These are phyloP conservation scores for Neodiprion pinetum DNA, from an alignment of 1,140 invertebrate species.

Conservation along the genomic window DNA sequence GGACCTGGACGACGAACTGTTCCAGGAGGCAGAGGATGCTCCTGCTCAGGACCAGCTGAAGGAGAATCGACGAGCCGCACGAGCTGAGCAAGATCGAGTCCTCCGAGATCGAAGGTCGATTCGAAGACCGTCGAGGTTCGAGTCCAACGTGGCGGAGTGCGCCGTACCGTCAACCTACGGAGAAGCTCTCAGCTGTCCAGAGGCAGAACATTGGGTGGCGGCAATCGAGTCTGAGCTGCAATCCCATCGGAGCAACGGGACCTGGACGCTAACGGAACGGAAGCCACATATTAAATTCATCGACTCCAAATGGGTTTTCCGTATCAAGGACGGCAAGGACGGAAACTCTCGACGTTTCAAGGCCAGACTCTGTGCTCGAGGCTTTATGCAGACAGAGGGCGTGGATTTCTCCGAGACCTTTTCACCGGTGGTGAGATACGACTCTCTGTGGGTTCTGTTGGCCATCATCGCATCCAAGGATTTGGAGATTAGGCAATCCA, in stretches of 20 bases:
- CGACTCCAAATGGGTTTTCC: conserved; percentile 26
- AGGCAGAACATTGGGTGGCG: background rate
- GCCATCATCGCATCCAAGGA: conserved; percentile 12
- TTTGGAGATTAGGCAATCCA: conserved; percentile 15
- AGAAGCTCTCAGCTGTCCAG: background rate
- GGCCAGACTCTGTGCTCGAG: conserved; percentile 32
- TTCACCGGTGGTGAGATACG: conserved; percentile 30
- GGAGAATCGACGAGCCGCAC: background rate
- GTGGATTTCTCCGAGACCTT: conserved; percentile 40
- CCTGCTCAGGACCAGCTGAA: background rate
- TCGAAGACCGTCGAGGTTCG: background rate
- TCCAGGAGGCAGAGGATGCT: background rate
- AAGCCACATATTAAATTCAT: conserved; percentile 20
- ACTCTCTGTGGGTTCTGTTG: conserved; percentile 26
- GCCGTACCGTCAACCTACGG: background rate
- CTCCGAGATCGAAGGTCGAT: background rate
- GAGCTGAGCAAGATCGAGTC: background rate
- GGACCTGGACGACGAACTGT: too few species aligned
- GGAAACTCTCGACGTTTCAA: conserved; percentile 17
- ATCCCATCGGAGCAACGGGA: conserved; percentile 31
- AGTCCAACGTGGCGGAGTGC: background rate
- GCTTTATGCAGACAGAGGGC: conserved; percentile 33
- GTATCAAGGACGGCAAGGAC: conserved; percentile 8
- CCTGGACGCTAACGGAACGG: conserved; percentile 36
- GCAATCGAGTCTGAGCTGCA: background rate